Base-by-base conservation (phyloP, 2,113 vertebrate genomes). In the Columbina picui region DNA sequence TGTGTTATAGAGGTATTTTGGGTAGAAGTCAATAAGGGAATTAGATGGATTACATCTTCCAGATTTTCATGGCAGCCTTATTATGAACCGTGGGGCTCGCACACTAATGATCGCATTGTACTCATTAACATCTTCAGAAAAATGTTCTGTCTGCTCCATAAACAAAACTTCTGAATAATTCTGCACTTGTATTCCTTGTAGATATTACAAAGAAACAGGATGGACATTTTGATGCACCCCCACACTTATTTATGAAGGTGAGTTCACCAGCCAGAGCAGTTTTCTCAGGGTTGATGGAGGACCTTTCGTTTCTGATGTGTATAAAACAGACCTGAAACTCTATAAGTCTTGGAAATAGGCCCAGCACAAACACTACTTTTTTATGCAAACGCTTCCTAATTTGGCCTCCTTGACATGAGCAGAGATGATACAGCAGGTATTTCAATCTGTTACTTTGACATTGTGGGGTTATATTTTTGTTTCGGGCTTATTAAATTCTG, bases 151-250 rank as follows among this genome's bases (percentile, higher is more conserved):
- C 90, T 94, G 17, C 60, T 97, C 65, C 94, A 49, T 92, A 95
- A 93, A 86, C 76, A 81, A 94, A 96, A 71, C 63, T 76, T 94
- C 52, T 96, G 88, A 95, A 77, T 86, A 97, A 82, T 87, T 30
- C 14, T 70, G 47, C 91, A 49, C n/a, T 82, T 14, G 84, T 97
- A 64, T 96, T 96, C 77, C 87, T 97, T 97, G 47, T 97, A 99
- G 99, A 99, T 98, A 98, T 99, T 94, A 96, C 98, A 83, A 99
- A 99, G 98, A 99, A 99, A 97, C 98, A 99, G 70, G 99, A 99
- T 53, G 99, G 99, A 95, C 98, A 99, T 94, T 98, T 97, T 94
- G 99, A 99, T 98, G 99, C 99, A 89, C 98, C 99, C 61, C 93
- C 98, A 84, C 98, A 98, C 90, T 97, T 99, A 97, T 99, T 99